Conservation (phyloP, 2,888 invertebrate species). For the Petrolisthes cinctipes region DNA sequence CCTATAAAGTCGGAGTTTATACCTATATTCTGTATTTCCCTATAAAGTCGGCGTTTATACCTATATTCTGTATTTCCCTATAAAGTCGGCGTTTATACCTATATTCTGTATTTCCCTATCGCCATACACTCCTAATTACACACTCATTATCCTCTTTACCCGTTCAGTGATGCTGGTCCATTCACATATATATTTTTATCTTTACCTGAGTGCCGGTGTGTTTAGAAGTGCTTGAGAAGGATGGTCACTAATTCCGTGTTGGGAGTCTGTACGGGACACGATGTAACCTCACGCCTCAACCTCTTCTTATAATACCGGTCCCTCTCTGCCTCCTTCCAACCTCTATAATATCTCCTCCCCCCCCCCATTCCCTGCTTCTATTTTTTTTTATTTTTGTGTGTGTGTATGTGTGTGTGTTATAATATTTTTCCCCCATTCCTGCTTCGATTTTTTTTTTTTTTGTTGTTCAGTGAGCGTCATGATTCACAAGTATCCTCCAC, state of each 20-base stretch:
- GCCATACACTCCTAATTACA: too few species aligned
- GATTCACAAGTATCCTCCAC: too few species aligned
- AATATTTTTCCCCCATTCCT: not conserved
- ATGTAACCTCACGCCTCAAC: slow-evolving; percentile 20
- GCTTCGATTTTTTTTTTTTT: not conserved
- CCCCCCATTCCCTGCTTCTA: not conserved
- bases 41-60: too few species aligned
- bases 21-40: too few species aligned
- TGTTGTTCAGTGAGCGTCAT: not conserved
- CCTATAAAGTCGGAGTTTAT: too few species aligned
- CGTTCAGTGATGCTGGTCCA: too few species aligned
- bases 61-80: not conserved
- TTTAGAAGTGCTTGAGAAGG: slow-evolving; percentile 16
- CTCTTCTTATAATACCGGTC: not conserved
- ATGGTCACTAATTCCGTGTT: slow-evolving; percentile 33
- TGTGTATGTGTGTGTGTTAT: not conserved
- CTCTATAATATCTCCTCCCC: not conserved
- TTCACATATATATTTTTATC: slow-evolving; percentile 30
- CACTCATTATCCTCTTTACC: too few species aligned
- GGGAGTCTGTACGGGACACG: slow-evolving; percentile 23
- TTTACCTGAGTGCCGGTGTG: not conserved
- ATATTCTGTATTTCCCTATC: too few species aligned
- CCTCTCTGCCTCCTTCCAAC: not conserved
- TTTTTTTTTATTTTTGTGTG: not conserved
- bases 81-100: too few species aligned